These are phyloP conservation scores for Caprella mutica DNA, from an alignment of 2,888 invertebrate genomes.

Conservation along the genomic window DNA sequence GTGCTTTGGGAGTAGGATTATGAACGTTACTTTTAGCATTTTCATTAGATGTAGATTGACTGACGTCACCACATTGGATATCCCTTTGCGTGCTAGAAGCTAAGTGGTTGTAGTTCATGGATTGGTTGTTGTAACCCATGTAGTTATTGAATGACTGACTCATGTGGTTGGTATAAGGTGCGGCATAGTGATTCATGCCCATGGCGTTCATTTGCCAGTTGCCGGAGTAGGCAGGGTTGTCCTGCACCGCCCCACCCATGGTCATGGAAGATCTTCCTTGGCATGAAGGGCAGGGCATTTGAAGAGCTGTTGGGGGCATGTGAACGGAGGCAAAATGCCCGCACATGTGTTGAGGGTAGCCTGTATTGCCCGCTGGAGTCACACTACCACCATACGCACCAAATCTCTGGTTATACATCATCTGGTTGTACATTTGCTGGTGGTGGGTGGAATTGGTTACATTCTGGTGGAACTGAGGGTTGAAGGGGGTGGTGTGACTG, in stretches of 20 bases:
- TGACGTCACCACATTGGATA: conserved; percentile 58
- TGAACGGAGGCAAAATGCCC: conserved; percentile 32
- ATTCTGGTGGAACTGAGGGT: conserved; percentile 19
- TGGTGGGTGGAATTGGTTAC: conserved; percentile 14
- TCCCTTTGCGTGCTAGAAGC: conserved; percentile 39
- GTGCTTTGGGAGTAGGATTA: conserved; percentile 1
- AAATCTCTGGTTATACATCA: conserved; percentile 31
- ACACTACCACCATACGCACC: conserved; percentile 23
- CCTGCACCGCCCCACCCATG: conserved; percentile 15
- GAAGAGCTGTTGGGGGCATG: conserved; percentile 27
- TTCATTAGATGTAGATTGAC: conserved; percentile 47
- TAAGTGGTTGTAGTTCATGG: conserved; percentile 37
- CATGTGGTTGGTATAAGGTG: conserved; percentile 15
- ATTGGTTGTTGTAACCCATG: conserved; percentile 11
- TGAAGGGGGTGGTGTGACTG: not conserved
- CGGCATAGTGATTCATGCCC: conserved; percentile 19
- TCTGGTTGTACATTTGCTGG: conserved; percentile 33
- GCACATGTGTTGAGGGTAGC: conserved; percentile 26
- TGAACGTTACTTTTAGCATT: not conserved
- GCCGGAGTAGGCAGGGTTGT: conserved; percentile 14
- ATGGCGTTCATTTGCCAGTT: conserved; percentile 24
- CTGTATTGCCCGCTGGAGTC: conserved; percentile 18
- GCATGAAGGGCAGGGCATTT: conserved; percentile 35
- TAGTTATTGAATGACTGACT: conserved; percentile 14
- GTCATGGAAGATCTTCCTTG: conserved; percentile 36